These are phyloP conservation scores for Chondrosia reniformis DNA, from an alignment of 37 sponge, comb jelly and placozoan genomes.

Conservation along the genomic window DNA sequence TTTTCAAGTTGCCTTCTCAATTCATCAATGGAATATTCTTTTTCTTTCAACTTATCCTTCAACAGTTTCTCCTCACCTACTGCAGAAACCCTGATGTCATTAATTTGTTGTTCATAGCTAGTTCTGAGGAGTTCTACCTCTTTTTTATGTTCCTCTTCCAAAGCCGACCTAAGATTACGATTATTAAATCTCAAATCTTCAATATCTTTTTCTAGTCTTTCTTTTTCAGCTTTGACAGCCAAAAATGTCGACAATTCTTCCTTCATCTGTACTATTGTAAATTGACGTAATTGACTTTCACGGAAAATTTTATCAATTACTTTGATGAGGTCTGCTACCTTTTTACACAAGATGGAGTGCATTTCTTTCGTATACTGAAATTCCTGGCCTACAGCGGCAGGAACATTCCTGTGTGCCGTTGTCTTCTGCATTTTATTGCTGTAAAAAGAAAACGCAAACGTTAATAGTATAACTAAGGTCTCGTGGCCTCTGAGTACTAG, in stretches of 20 bases:
- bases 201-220: background rate
- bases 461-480: no score
- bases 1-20: background rate
- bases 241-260: background rate
- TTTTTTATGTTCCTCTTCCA: background rate
- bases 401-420: no score
- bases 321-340: slow-evolving; percentile 19
- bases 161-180: background rate
- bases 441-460: no score
- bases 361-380: background rate
- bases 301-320: slow-evolving; percentile 24
- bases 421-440: no score
- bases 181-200: background rate
- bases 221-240: background rate
- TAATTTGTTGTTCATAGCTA: background rate
- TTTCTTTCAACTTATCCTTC: background rate
- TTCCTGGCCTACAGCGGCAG: background rate
- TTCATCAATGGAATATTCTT: background rate
- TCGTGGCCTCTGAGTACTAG: no score
- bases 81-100: background rate
- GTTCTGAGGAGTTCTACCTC: background rate
- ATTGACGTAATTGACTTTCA: background rate
- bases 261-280: background rate
- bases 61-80: background rate
- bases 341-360: slow-evolving; percentile 15